Base-by-base conservation (phyloP, 2,113 vertebrate species). In the Alosa alosa region DNA sequence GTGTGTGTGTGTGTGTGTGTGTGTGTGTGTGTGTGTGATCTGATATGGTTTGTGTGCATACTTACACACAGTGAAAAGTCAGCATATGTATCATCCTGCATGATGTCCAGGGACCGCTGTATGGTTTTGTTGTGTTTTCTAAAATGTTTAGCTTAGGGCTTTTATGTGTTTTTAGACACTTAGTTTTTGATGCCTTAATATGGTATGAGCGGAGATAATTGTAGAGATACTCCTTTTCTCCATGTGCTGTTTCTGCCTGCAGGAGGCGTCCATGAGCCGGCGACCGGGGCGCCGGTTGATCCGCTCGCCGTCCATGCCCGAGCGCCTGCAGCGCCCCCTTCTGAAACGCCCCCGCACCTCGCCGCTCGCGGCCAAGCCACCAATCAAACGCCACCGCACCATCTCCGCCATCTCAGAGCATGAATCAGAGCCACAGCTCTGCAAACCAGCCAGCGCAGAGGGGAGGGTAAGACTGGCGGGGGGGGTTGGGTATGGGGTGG, bases 281-380 rank as follows among this genome's bases (percentile, higher is more conserved):
- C 57, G 52, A 6, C 55, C 46, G 25, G 86, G 81, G 5, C 85
- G 88, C 1, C 88, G 86, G 31, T 55, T 94, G 41, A 92, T 92
- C 89, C 89, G 89, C 64, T 95, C 91, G 0, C 93, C 92, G 15
- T 94, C 92, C 0, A 89, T 94, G 92, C 93, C 92, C 44, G 90
- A 92, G 86, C 90, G 89, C 50, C 87, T 94, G 49, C 88, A 91
- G 84, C 90, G 89, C 22, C 87, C 88, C 17, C 49, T 86, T 11
- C 52, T 91, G 81, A 94, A 85, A 15, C 88, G 85, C 81, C 83
- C 60, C 86, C 90, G 81, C 60, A 84, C 57, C 50, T 83, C 84
- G n/a, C 86, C 88, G 4, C 20, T n/a, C 8, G n/a, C 52, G 4
- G 44, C 86, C 50, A 49, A 83, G 31, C 31, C 55, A 11, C 88